Conservation (phyloP, 2,888 invertebrate genomes). For the Thecocarcelia acutangulata region DNA sequence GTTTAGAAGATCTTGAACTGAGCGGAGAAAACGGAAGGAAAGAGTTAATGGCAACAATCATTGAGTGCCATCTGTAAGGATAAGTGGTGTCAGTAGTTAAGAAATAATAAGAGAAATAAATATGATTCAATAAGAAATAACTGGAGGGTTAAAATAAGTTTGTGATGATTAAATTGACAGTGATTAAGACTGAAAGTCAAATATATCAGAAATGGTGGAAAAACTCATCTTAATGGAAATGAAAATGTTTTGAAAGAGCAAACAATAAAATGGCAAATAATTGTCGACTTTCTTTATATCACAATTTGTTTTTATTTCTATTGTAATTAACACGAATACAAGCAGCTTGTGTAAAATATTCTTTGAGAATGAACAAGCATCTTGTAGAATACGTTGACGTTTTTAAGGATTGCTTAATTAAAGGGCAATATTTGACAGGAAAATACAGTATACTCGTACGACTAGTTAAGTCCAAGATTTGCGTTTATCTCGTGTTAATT, state of each 20-base stretch:
- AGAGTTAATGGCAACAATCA: constrained; percentile 27
- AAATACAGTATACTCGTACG: too few species aligned
- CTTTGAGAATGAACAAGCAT: too few species aligned
- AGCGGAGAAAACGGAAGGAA: constrained; percentile 31
- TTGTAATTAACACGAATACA: not conserved
- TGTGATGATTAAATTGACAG: constrained; percentile 57
- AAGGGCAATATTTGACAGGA: too few species aligned
- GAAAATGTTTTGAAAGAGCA: constrained; percentile 8
- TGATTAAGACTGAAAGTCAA: constrained; percentile 33
- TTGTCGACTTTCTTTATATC: not conserved
- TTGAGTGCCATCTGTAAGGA: constrained; percentile 18
- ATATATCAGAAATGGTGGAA: not conserved
- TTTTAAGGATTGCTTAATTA: too few species aligned
- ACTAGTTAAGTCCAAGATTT: too few species aligned
- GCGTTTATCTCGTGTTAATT: too few species aligned
- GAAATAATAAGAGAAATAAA: constrained; percentile 29
- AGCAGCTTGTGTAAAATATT: not conserved
- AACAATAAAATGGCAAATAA: constrained; percentile 5
- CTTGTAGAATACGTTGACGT: too few species aligned
- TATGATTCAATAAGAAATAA: constrained; percentile 48
- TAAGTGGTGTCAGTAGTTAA: constrained; percentile 16
- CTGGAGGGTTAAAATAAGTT: constrained; percentile 26
- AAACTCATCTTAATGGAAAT: constrained; percentile 21
- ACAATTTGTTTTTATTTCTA: not conserved
- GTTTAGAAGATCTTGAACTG: constrained; percentile 34